Evolutionary conservation across 2,888 invertebrate genomes (phyloP), one percentile per base, ranked within the genome.

Genomic region (Cerastis leucographa): DNA sequence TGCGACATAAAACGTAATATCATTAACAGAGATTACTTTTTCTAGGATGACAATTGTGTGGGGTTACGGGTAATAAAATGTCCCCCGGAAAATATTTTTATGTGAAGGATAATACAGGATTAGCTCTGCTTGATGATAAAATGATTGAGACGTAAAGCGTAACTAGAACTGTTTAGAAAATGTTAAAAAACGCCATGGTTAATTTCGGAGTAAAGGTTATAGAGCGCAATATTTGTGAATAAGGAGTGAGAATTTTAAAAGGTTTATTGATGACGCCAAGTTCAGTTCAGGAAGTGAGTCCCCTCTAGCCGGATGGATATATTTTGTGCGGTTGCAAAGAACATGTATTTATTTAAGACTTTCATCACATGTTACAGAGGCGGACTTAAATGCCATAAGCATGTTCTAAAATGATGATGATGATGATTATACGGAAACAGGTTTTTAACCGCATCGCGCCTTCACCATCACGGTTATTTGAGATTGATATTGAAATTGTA

Each of bases 11-110:
- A 88, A 85, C 69, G 70, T 51, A 85, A 85, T 88, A 78, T 82
- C 85, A 88, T 89, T 88, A 88, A 77, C 83, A 84, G 79, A 78
- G 84, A 86, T 88, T 83, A 84, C 61, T 76, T 81, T 79, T 81
- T 77, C 74, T 74, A 51, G 64, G 70, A 68, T 71, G 65, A 65
- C 69, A 71, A 79, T 76, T 65, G 77, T 67, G 42, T 69, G 76
- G 75, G 71, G 61, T 65, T 54, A 62, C 70, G 66, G 70, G 71
- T 62, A 17, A 61, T 78, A 70, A 78, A 78, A 54, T 12, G 12
- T 6, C 22, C 49, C 29, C 42, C 49, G 0, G 12, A 51, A 35
- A 59, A 65, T 76, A 46, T 56, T 75, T 42, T 17, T 35, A 42
- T 54, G 35, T 42, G 14, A n/a, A 46, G 9, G 49, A 81, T 40